These are phyloP conservation scores for Montipora sp. DNA, from an alignment of 64 coral and sea anemone species.

Conservation along the genomic window DNA sequence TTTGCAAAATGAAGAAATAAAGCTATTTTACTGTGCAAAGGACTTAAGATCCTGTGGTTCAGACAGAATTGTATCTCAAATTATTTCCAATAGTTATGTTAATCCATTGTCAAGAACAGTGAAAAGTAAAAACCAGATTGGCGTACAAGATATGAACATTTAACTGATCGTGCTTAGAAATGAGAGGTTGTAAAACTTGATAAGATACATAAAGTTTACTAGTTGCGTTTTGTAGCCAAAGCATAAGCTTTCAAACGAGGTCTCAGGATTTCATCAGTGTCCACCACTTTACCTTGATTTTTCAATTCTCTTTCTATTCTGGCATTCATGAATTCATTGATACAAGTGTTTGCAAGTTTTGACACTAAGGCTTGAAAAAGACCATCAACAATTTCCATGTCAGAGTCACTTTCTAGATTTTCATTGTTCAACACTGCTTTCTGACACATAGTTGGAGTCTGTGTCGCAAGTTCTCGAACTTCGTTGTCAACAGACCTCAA, in stretches of 20 bases:
- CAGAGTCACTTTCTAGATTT: background rate
- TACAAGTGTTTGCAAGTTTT: background rate
- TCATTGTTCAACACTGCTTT: conserved; percentile 37
- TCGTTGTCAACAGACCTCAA: conserved; percentile 26
- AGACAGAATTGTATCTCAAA: no score
- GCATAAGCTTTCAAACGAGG: conserved; percentile 22
- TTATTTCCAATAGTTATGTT: no score
- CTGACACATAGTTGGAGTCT: conserved; percentile 30
- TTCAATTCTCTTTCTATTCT: conserved; percentile 53
- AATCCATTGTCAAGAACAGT: no score
- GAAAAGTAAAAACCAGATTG: no score
- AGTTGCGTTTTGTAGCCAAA: conserved; percentile 20
- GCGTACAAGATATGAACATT: no score
- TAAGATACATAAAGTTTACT: background rate
- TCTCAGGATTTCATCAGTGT: conserved; percentile 45
- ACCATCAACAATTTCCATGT: background rate
- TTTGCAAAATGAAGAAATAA: no score
- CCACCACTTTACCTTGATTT: conserved; percentile 33
- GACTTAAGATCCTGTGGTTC: no score
- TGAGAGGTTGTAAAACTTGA: background rate
- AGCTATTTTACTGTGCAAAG: no score
- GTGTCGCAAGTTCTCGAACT: background rate
- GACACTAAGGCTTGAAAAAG: conserved; percentile 24
- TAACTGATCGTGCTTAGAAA: no score
- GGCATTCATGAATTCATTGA: conserved; percentile 46